Conservation (phyloP, 2,113 vertebrate species). For the Chlamydotis undulata region DNA sequence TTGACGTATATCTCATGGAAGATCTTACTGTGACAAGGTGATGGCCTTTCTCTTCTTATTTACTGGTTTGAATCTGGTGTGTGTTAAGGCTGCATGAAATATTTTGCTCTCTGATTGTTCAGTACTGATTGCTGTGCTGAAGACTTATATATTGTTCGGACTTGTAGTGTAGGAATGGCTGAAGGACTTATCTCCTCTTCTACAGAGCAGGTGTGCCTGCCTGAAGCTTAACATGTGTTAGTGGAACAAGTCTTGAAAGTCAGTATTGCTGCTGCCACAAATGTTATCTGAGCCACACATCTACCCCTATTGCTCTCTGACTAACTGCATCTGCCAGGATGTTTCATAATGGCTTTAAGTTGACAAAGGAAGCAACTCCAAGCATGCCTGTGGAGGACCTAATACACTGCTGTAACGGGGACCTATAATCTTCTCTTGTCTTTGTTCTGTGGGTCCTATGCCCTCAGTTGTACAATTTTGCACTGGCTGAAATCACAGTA, state of each 20-base stretch:
- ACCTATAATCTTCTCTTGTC: not conserved
- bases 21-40: not conserved
- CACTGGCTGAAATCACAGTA: not conserved
- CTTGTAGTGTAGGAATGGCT: not conserved
- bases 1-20: not conserved
- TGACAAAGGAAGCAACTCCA: not conserved
- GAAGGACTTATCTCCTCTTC: not conserved
- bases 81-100: not conserved
- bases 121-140: not conserved
- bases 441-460: rapidly evolving
- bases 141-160: not conserved
- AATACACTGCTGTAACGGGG: not conserved
- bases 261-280: not conserved
- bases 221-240: not conserved
- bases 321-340: not conserved
- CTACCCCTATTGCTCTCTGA: not conserved
- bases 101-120: not conserved
- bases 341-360: not conserved
- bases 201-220: not conserved
- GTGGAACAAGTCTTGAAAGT: not conserved
- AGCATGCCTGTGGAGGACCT: not conserved
- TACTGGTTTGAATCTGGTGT: not conserved
- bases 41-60: not conserved
- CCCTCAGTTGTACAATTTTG: not conserved
- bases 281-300: rapidly evolving